Base-by-base conservation (phyloP, 2,113 vertebrate species). In the Hoplias malabaricus region DNA sequence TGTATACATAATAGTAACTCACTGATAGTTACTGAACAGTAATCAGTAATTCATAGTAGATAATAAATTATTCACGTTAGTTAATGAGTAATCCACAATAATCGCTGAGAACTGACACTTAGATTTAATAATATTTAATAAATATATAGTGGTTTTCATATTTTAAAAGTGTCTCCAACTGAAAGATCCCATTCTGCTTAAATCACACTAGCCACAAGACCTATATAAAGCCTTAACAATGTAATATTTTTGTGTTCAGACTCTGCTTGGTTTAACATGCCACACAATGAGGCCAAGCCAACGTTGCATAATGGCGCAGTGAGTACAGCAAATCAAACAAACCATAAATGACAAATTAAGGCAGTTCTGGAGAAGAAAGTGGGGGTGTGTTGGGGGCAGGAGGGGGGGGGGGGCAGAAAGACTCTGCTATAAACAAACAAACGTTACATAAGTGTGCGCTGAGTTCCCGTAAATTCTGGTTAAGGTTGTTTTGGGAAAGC, bases 401-500 rank as follows among this genome's bases (percentile, higher is more conserved):
- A 63, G 21, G n/a, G 53, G 8, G 16, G 46, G 21, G 11, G 21
- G 4, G 8, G 7, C 4, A 68, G 23, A 68, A 46, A 50, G 23
- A 16, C 25, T 7, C 27, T 10, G 73, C 12, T 62, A 43, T 66
- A 73, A 59, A 57, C 25, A 79, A 67, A 74, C 38, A 79, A 67
- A 74, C 21, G 31, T 79, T 73, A 27, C 38, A n/a, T 56, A 79
- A 73, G 56, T 40, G 43, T 9, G n/a, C n/a, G 59, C 31, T 16
- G 38, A 19, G 61, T 62, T 29, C 42, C 56, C 16, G 23, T 23
- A 29, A 19, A 14, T 50, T 50, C 63, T 31, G 8, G 54, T 62
- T 75, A 69, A 75, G 61, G 50, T 66, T 42, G 54, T 53, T 77
- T 81, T 48, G 63, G 23, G 36, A 65, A 70, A n/a, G 50, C 75